These are phyloP conservation scores for Paramormyrops hopkinsi DNA, from an alignment of 2,797 vertebrate genomes.

Conservation along the genomic window DNA sequence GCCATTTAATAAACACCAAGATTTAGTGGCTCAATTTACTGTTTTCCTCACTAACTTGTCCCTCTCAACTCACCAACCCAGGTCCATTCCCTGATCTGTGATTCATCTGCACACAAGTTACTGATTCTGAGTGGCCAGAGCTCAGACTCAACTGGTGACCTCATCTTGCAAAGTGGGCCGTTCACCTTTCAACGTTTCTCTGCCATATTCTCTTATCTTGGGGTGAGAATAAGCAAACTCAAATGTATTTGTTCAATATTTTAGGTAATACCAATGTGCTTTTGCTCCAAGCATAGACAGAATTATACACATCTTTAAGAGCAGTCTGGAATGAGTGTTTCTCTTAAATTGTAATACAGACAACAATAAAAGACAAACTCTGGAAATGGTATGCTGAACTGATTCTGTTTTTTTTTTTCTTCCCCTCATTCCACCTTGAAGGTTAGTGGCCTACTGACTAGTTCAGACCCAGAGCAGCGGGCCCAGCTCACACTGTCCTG, in stretches of 20 bases:
- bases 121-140: conserved; percentile 88
- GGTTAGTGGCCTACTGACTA: conserved; percentile 78
- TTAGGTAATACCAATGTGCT: neutral
- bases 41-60: neutral
- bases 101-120: conserved; percentile 82
- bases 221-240: conserved; percentile 56
- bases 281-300: neutral
- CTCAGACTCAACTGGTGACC: conserved; percentile 85
- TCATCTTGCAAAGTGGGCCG: conserved; percentile 84
- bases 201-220: conserved; percentile 74
- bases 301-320: neutral
- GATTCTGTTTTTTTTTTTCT: neutral
- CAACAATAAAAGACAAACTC: neutral
- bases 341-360: neutral
- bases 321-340: neutral
- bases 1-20: neutral
- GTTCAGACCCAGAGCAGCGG: conserved; percentile 71
- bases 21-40: neutral
- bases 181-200: conserved; percentile 79
- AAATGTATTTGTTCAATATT: neutral
- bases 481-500: conserved; percentile 88
- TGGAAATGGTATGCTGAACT: neutral
- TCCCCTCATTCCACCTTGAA: conserved; percentile 45
- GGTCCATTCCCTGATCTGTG: conserved; percentile 82
- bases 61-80: conserved; percentile 45